These are phyloP conservation scores for Plectus sambesii DNA, from an alignment of 1,140 invertebrate species.

Conservation along the genomic window DNA sequence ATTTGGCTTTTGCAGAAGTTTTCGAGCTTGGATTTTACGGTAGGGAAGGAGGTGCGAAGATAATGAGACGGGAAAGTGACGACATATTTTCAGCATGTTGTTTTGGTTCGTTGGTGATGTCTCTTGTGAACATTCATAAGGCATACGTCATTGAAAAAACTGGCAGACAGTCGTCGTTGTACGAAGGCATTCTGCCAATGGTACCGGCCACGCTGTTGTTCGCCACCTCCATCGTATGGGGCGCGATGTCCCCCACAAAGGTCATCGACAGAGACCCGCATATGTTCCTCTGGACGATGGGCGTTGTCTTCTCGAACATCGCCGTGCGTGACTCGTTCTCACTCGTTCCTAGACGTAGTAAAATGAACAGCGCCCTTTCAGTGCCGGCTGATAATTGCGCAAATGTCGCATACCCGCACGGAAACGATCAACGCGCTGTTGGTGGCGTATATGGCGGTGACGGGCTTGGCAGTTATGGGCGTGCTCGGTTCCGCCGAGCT, in stretches of 20 bases:
- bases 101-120: conserved; percentile 34
- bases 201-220: conserved; percentile 47
- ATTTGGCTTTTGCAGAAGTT: conserved; percentile 29
- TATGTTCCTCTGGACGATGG: conserved; percentile 48
- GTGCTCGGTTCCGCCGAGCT: conserved; percentile 43
- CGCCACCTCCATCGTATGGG: conserved; percentile 46
- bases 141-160: conserved; percentile 38
- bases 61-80: too few relatives aligned
- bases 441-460: conserved; percentile 23
- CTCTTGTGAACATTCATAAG: conserved; percentile 38
- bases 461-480: too few relatives aligned
- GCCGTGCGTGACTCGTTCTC: conserved; percentile 43
- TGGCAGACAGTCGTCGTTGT: conserved; percentile 32
- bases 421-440: conserved; percentile 37
- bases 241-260: conserved; percentile 44
- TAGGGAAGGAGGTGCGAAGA: too few relatives aligned
- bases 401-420: conserved; percentile 51
- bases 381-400: conserved; percentile 51
- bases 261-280: conserved; percentile 48
- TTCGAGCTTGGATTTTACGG: conserved; percentile 37
- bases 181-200: conserved; percentile 48
- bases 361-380: conserved; percentile 31
- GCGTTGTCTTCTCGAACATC: conserved; percentile 52
- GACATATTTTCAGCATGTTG: conserved; percentile 35
- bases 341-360: neutral